These are phyloP conservation scores for Aporrectodea caliginosa DNA, from an alignment of 1,140 invertebrate genomes.

Conservation along the genomic window DNA sequence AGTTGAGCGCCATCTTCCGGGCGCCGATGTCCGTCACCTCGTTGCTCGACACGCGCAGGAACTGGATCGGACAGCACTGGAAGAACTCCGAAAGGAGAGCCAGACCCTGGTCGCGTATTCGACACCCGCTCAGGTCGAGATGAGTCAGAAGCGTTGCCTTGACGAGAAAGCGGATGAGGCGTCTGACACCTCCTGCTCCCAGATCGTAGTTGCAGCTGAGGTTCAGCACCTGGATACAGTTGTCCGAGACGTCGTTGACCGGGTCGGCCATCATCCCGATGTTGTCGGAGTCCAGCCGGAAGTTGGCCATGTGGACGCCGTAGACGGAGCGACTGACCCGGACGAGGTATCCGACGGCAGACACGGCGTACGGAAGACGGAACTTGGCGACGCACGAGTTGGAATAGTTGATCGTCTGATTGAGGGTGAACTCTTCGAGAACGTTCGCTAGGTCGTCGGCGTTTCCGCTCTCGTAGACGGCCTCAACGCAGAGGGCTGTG, in stretches of 20 bases:
- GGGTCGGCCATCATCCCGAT: constrained; percentile 29
- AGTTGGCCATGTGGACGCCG: constrained; percentile 25
- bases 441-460: not conserved
- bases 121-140: constrained; percentile 26
- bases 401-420: constrained; percentile 24
- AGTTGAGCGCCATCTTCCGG: constrained; percentile 8
- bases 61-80: constrained; percentile 29
- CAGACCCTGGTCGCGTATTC: constrained; percentile 21
- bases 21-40: constrained; percentile 18
- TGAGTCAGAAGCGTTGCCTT: constrained; percentile 29
- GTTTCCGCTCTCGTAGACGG: constrained; percentile 23
- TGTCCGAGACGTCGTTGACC: constrained; percentile 23
- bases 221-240: constrained; percentile 26
- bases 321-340: constrained; percentile 17
- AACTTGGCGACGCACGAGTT: not conserved
- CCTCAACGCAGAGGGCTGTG: constrained; percentile 26
- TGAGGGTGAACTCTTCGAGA: constrained; percentile 27
- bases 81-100: constrained; percentile 25
- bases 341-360: constrained; percentile 32
- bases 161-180: constrained; percentile 28
- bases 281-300: constrained; percentile 14
- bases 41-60: constrained; percentile 28
- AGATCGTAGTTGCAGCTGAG: constrained; percentile 26
- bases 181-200: constrained; percentile 20
- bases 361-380: constrained; percentile 22